Conservation (phyloP, 2,797 vertebrate species). For the Hirundo rustica region DNA sequence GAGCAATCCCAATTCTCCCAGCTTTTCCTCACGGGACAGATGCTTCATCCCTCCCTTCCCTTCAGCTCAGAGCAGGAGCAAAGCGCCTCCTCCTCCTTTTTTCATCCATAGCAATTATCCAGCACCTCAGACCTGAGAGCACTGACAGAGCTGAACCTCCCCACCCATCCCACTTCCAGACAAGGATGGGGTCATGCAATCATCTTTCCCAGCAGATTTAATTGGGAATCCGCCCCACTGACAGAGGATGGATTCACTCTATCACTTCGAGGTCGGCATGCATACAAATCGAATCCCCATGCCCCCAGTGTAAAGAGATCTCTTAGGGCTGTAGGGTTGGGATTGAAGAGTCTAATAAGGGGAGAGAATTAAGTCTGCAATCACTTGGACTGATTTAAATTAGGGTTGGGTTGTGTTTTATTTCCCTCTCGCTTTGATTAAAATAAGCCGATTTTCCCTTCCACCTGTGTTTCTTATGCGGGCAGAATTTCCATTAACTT, state of each 20-base stretch:
- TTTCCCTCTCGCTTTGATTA: conserved; percentile 48
- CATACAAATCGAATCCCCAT: neutral
- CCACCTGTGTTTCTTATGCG: conserved; percentile 46
- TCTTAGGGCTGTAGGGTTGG: neutral
- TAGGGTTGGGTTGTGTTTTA: neutral
- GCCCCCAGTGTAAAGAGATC: neutral
- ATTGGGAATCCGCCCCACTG: neutral
- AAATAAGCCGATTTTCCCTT: conserved; percentile 53
- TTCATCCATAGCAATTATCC: neutral
- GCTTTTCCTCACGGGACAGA: neutral
- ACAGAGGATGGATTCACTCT: neutral
- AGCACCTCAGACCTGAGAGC: neutral
- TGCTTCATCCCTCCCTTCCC: neutral
- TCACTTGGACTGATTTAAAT: conserved; percentile 61
- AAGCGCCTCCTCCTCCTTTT: neutral
- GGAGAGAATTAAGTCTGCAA: conserved; percentile 55
- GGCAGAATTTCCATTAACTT: conserved; percentile 59
- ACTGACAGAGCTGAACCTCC: neutral
- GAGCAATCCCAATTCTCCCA: neutral
- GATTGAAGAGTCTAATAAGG: conserved; percentile 48
- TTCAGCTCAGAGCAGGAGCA: neutral
- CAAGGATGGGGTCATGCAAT: neutral
- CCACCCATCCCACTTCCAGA: neutral
- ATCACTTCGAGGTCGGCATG: accelerated
- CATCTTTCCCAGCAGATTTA: neutral